These are phyloP conservation scores for Cygnus olor DNA, from an alignment of 2,797 vertebrate genomes.

Conservation along the genomic window DNA sequence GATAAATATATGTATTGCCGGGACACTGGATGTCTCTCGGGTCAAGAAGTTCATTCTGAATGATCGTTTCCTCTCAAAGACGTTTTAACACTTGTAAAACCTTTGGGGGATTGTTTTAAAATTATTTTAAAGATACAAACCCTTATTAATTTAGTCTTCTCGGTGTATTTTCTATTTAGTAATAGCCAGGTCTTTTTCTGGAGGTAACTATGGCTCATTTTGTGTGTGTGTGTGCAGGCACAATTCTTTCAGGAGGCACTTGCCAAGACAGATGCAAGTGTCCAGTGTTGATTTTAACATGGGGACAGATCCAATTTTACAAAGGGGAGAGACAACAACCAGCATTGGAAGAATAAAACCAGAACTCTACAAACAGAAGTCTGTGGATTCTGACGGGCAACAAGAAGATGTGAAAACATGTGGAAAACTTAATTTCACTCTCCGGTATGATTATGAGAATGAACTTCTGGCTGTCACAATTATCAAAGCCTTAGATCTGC, in stretches of 20 bases:
- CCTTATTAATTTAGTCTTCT: neutral
- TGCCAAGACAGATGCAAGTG: slow-evolving; percentile 97
- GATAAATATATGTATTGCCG: neutral
- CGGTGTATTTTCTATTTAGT: neutral
- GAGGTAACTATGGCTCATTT: slow-evolving; percentile 39
- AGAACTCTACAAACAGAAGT: slow-evolving; percentile 98
- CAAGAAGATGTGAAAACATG: slow-evolving; percentile 89
- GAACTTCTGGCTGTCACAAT: slow-evolving; percentile 92
- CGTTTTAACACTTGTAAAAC: neutral
- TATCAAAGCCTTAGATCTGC: slow-evolving; percentile 94
- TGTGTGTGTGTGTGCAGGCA: slow-evolving; percentile 84
- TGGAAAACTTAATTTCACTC: slow-evolving; percentile 93
- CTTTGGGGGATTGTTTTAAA: neutral
- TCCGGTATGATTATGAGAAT: slow-evolving; percentile 94
- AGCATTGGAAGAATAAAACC: slow-evolving; percentile 98
- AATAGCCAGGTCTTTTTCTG: neutral
- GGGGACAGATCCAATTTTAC: slow-evolving; percentile 84
- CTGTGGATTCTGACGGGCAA: slow-evolving; percentile 92
- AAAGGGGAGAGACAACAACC: slow-evolving; percentile 91
- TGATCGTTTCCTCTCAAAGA: neutral
- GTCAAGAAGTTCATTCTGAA: neutral
- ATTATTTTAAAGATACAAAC: neutral
- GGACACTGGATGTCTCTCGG: neutral
- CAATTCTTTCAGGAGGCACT: slow-evolving; percentile 96
- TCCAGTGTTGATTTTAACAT: slow-evolving; percentile 95